These are phyloP conservation scores for Stenichneumon culpator DNA, from an alignment of 2,888 invertebrate genomes.

Conservation along the genomic window DNA sequence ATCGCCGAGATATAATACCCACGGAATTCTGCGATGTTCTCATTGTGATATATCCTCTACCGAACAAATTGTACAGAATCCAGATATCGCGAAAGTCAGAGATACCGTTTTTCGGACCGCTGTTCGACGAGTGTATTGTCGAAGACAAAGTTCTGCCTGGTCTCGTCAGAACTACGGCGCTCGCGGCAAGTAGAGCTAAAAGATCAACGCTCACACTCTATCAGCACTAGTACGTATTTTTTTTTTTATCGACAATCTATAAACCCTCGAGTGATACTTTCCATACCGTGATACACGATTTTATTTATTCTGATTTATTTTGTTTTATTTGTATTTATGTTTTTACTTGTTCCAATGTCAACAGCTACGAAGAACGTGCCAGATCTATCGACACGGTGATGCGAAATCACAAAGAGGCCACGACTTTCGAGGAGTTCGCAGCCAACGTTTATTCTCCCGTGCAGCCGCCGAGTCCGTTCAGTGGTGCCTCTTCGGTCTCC, in stretches of 20 bases:
- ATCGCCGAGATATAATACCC: constrained; percentile 98
- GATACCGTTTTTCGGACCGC: constrained; percentile 97
- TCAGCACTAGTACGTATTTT: constrained; percentile 93
- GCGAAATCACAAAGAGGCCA: constrained; percentile 93
- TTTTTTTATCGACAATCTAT: constrained; percentile 1
- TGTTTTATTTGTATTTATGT: constrained; percentile 26
- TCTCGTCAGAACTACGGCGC: constrained; percentile 95
- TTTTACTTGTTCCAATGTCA: constrained; percentile 39
- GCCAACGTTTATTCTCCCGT: constrained; percentile 90
- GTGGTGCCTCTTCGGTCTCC: constrained; percentile 82
- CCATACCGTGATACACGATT: too few species aligned
- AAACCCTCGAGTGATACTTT: neutral
- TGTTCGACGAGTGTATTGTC: constrained; percentile 96
- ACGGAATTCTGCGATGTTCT: constrained; percentile 99
- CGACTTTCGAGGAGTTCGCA: constrained; percentile 96
- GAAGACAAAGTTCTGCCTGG: constrained; percentile 92
- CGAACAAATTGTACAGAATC: constrained; percentile 94
- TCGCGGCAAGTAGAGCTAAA: constrained; percentile 96
- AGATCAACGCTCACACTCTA: constrained; percentile 95
- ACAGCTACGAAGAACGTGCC: constrained; percentile 96
- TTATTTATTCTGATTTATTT: constrained; percentile 3
- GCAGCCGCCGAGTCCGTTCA: constrained; percentile 86
- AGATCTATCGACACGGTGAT: constrained; percentile 94
- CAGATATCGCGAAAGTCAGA: constrained; percentile 90
- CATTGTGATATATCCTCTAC: constrained; percentile 97